Base-by-base conservation (phyloP, 2,797 vertebrate genomes). In the Phyllotis vaccarum region DNA sequence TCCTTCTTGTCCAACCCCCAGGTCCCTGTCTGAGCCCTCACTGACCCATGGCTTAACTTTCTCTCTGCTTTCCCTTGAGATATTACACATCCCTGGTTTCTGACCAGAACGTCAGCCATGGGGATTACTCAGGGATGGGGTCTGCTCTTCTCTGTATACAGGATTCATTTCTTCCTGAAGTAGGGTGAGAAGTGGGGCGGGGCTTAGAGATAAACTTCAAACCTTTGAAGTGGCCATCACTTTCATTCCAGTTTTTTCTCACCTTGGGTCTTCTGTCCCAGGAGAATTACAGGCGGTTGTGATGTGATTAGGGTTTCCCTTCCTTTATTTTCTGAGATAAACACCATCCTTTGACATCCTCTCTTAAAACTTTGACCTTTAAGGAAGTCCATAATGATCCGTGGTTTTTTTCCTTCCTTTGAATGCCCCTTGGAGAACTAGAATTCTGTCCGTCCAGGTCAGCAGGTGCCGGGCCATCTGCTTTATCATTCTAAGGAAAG, bases 401-500 rank as follows among this genome's bases (percentile, higher is more conserved):
- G 81, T n/a, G 21, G 93, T 34, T 49, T 29, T 29, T 43, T 49
- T 64, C 29, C 62, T 21, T 3, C 62, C 94, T 95, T 89, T 91
- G 86, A 95, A 52, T 37, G 58, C 13, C 34, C 49, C 66, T 37
- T n/a, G 52, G 94, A 89, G 87, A 96, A 90, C 74, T 24, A 54
- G 93, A 90, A 89, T 96, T 94, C 72, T 93, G 6, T 49, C 90
- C 78, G 79, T 29, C 80, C 72, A 91, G 68, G 78, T 93, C 91
- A 95, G 97, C 95, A 94, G 96, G 97, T 96, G 95, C 83, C 76
- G 87, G 92, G 95, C 96, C 96, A 79, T 97, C 94, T 97, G 98
- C 98, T 98, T 99, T 99, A 98, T 99, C 97, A 98, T 99, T 98
- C 98, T 97, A 98, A 99, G 96, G 83, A 94, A 93, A 91, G 79